These are phyloP conservation scores for Protobothrops mucrosquamatus DNA, from an alignment of 2,113 vertebrate species.

Conservation along the genomic window DNA sequence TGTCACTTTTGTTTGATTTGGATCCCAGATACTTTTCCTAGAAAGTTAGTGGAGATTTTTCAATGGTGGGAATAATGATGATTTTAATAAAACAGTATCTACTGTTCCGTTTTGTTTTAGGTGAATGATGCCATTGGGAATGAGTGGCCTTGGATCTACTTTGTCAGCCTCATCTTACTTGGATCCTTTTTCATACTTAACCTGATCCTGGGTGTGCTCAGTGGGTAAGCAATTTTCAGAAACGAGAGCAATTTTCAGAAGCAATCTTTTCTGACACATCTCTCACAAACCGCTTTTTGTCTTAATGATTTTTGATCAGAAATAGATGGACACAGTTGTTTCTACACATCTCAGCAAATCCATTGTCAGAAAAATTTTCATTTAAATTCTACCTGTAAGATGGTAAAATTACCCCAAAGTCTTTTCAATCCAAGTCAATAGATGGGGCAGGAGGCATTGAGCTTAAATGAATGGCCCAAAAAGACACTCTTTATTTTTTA, in stretches of 20 bases:
- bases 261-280: neutral
- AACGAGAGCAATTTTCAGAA: neutral
- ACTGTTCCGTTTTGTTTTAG: conserved; percentile 66
- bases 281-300: neutral
- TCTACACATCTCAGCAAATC: neutral
- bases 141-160: conserved; percentile 97
- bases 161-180: conserved; percentile 91
- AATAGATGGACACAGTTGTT: neutral
- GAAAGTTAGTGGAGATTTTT: neutral
- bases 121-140: conserved; percentile 96
- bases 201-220: conserved; percentile 92
- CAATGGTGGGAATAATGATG: neutral
- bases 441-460: neutral
- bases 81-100: neutral
- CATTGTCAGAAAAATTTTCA: neutral
- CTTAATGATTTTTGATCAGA: neutral
- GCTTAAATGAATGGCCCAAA: neutral
- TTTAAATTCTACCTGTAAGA: neutral
- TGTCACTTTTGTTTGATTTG: neutral
- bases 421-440: neutral
- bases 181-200: conserved; percentile 98
- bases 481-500: neutral
- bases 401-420: neutral
- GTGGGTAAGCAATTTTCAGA: conserved; percentile 78
- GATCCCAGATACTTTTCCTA: neutral